Base-by-base conservation (phyloP, 2,888 invertebrate genomes). In the Mesopsocus fuscifrons region DNA sequence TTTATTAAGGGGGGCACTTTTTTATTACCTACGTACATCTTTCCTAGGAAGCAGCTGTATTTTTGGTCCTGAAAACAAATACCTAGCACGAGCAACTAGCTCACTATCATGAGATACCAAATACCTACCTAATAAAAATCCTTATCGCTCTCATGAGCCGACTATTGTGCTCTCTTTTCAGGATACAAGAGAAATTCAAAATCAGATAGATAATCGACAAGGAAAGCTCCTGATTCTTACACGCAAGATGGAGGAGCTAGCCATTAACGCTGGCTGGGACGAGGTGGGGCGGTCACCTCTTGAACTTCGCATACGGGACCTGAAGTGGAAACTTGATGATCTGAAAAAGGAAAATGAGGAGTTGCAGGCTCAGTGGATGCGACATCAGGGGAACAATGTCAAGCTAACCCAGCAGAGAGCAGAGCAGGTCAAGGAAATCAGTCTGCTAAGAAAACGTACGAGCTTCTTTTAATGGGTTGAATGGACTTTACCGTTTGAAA, bases 331-430 rank as follows among this genome's bases (percentile, higher is more conserved):
- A 45, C 76, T 83, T 44, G 67, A 67, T 34, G 61, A 69, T 17
- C 59, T 69, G 2, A 71, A 74, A 34, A 67, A 68, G 46, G 68
- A 71, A 52, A 75, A 76, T 13, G 71, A 75, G 51, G 60, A 66
- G 41, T 58, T 74, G 52, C 79, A 84, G 57, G 69, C 73, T 50
- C 72, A 74, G 57, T 85, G 85, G 85, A 60, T 85, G 48, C 68
- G 80, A 41, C 69, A 78, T 49, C 82, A 85, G 58, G 74, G 74
- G 1, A 73, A 76, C 54, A 71, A 80, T 44, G 72, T 83, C 2
- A 66, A 68, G 47, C 58, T 84, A 13, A 71, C 78, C 0, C 66
- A 76, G 46, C 75, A 80, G 49, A 67, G 80, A 46, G 74, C 75
- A 50, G 63, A 67, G 47, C 73, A 79, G 55, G 59, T 79, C 8